Evolutionary conservation across 2,113 vertebrate species (phyloP), one percentile per base, ranked within the genome.

Genomic region (Megaceryle torquata): DNA sequence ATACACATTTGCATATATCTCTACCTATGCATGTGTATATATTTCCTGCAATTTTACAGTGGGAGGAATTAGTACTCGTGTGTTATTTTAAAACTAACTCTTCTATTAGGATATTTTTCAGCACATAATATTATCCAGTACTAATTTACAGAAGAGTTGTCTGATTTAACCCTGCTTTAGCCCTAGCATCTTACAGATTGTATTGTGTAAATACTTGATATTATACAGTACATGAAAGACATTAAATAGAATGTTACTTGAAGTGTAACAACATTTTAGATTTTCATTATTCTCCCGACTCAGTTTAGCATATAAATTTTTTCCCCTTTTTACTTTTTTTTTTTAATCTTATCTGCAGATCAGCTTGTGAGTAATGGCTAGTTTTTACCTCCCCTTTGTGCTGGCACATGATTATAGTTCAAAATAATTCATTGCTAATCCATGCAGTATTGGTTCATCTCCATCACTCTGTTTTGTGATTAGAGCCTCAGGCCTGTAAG

Each of bases 341-440:
- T 13, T 81, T 69, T 21, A 9, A 82, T 80, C 77, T 93, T 96
- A 97, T 98, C 96, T 97, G 91, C 91, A 95, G 94, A 98, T 98
- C 97, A 96, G 92, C 94, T 97, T 97, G 93, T 97, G 97, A 97
- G 92, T 97, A 97, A 97, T 97, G 97, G 97, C 95, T 97, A 97
- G 95, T 97, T 98, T 98, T 97, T 96, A 93, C 97, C 95, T 97
- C 94, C 94, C 91, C 96, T 97, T 97, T 95, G 93, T 98, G 97
- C 95, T 96, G 93, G 95, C 96, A 96, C 95, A 95, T 97, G 97
- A 98, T 98, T 97, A 94, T 90, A 72, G 96, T 97, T 97, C 96
- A 98, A 94, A 98, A 98, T 98, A 98, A 98, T 98, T 98, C 97
- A 98, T 97, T 96, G 95, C 97, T 98, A 98, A 98, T 98, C 97